phyloP scores from a whole-genome alignment of 2,797 vertebrate genomes.

The Luscinia megarhynchos region DNA sequence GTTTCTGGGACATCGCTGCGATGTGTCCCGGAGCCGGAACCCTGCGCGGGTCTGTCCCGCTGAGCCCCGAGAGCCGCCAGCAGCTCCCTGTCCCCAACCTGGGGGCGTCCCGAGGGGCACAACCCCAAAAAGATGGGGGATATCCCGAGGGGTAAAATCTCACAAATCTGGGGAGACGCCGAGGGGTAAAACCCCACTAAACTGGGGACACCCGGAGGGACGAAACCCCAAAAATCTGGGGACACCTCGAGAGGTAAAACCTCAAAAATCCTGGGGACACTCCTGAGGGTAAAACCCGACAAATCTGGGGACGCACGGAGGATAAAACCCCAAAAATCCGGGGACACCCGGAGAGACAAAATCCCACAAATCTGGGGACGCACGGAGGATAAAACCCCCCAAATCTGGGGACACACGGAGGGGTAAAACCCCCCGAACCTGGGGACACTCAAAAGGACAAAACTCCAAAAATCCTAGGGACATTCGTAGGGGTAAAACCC shows the following conservation, averaged over 20 bases:
- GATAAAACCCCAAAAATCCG: accelerated
- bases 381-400: accelerated
- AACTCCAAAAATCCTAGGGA: too few relatives aligned
- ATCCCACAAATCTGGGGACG: too few relatives aligned
- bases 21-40: accelerated
- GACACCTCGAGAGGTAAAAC: too few relatives aligned
- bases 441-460: neutral
- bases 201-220: neutral
- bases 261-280: too few relatives aligned
- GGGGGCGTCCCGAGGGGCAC: neutral
- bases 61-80: neutral
- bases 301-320: neutral
- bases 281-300: neutral
- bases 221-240: neutral
- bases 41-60: accelerated
- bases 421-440: accelerated
- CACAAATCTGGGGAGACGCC: neutral
- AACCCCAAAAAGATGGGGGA: accelerated
- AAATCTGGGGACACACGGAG: accelerated
- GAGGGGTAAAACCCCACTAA: neutral
- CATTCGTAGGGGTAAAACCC: too few relatives aligned
- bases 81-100: accelerated
- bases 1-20: neutral
- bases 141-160: too few relatives aligned
- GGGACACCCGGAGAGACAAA: too few relatives aligned